phyloP scores from a whole-genome alignment of 2,888 invertebrate species.

The Phymatocera aterrima region DNA sequence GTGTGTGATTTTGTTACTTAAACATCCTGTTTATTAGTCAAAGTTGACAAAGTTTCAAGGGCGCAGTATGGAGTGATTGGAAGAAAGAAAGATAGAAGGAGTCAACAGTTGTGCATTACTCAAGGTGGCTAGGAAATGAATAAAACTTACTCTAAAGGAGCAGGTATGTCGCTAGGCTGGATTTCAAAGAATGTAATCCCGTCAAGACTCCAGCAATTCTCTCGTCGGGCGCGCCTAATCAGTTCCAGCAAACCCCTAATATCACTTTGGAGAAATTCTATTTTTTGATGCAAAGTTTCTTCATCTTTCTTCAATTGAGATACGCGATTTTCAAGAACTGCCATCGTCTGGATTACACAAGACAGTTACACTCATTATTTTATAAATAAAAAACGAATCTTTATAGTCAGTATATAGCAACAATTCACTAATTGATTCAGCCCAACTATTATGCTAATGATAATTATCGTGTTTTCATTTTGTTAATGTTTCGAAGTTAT shows the following conservation, averaged over 20 bases:
- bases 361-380: too few species aligned
- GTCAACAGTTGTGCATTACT: background rate
- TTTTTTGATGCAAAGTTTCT: constrained; percentile 72
- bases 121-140: background rate
- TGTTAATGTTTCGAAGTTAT: too few species aligned
- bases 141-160: constrained; percentile 60
- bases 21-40: background rate
- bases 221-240: constrained; percentile 76
- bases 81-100: background rate
- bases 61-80: background rate
- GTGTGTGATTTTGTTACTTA: background rate
- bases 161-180: constrained; percentile 63
- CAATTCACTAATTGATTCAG: too few species aligned
- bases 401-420: too few species aligned
- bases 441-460: too few species aligned
- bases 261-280: constrained; percentile 76
- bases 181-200: constrained; percentile 78
- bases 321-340: constrained; percentile 62
- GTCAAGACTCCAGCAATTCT: constrained; percentile 76
- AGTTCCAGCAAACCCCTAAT: constrained; percentile 77
- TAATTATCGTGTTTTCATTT: too few species aligned
- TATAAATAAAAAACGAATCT: too few species aligned
- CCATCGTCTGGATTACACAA: constrained; percentile 59
- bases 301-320: constrained; percentile 62
- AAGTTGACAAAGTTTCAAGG: background rate